phyloP scores from a whole-genome alignment of 2,113 vertebrate species.

The Oxyura jamaicensis region DNA sequence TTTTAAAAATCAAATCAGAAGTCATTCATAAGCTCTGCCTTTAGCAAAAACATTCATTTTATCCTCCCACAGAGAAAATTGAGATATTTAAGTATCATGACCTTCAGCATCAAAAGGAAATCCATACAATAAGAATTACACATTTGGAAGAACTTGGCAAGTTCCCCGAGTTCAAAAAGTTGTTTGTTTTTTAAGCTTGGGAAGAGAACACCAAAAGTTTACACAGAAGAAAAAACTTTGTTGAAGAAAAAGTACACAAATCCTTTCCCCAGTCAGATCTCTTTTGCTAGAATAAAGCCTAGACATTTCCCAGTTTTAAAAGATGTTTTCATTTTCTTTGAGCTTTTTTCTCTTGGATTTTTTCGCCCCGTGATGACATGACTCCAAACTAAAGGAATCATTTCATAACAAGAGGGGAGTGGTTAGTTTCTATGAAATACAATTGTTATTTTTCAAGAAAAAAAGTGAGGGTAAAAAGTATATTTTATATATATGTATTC shows the following conservation, averaged over 20 bases:
- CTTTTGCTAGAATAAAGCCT: background rate
- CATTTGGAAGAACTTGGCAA: background rate
- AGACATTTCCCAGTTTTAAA: background rate
- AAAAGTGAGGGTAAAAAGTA: background rate
- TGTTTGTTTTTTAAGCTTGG: background rate
- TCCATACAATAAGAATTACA: background rate
- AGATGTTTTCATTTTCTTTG: background rate
- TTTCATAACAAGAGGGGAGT: background rate
- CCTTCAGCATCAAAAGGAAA: background rate
- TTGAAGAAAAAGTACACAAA: background rate
- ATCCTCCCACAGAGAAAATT: background rate
- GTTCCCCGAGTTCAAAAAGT: background rate
- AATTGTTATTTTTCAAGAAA: background rate
- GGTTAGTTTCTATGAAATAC: background rate
- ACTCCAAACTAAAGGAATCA: background rate
- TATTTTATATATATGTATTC: background rate
- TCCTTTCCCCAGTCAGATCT: background rate
- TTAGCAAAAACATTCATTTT: background rate
- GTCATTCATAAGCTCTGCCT: background rate
- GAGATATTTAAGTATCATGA: background rate
- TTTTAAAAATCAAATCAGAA: constrained; percentile 4
- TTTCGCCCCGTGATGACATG: background rate
- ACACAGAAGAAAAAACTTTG: background rate
- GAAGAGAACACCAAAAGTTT: background rate
- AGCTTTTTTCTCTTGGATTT: background rate